Base-by-base conservation (phyloP, 1,140 invertebrate genomes). In the Ips nitidus region DNA sequence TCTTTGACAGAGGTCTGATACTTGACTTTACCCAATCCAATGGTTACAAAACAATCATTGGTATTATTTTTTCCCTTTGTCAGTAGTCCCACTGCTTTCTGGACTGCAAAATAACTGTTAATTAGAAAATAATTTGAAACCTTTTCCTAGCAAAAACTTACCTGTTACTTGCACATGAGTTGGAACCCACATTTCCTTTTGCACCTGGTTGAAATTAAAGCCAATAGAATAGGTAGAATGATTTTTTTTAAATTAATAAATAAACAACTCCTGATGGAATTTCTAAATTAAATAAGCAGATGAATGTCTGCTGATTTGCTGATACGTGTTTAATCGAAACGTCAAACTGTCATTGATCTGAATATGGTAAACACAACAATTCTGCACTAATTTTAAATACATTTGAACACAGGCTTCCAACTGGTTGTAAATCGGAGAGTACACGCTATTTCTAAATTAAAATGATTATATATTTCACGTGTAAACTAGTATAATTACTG, bases 1-100 rank as follows among this genome's bases (percentile, higher is more conserved):
- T 97, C 92, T 82, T 97, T 96, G 67, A 96, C 89, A 56, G 95
- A 97, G 53, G 95, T 98, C 83, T 96, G 94, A 82, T 94, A 98
- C 84, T 96, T 97, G 80, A 96, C 94, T 84, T 97, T 97, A 38
- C 94, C 95, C 73, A 97, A 84, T 41, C 88, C 91, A 78, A 98
- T 97, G 61, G 94, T 95, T 76, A 97, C 95, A 86, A 96, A 97
- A 77, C 92, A 94, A 84, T 97, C 94, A 86, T 96, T 96, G 75
- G 92, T 94, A 76, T 92, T 92, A 83, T 94, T 89, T 85, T 94
- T 94, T 74, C 93, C 93, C 86, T 94, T 95, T 42, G 88, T 88
- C 41, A 93, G 75, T 55, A 93, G 81, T 72, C 87, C 88, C 75
- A 85, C 86, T 52, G 90, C 90, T 80, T 85, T 86, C 81, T 91